Base-by-base conservation (phyloP, 2,113 vertebrate species). In the Tupaia chinensis region DNA sequence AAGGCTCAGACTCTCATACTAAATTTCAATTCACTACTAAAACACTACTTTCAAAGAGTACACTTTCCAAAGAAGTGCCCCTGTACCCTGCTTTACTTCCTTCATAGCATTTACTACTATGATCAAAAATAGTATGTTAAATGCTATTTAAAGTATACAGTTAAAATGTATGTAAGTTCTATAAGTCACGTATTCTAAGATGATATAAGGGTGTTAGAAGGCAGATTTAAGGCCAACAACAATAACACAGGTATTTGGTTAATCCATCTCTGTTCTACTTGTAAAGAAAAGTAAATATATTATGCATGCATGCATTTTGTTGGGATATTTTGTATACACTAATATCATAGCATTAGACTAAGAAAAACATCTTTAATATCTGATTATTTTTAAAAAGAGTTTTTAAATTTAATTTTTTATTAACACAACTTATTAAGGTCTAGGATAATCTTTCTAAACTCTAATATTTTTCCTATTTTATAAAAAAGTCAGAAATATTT, bases 381-480 rank as follows among this genome's bases (percentile, higher is more conserved):
- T 70, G 77, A 29, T 74, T 76, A 86, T 34, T 29, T 94, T 93
- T 65, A 13, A 96, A 74, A 89, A 54, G 3, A 56, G 82, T 78
- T 74, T 93, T 92, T 85, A 44, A 44, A 76, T 77, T 90, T 76
- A 83, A 89, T 85, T 77, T 94, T 32, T 11, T 89, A 87, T 83
- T 83, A 78, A 61, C 9, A 54, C n/a, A 72, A 89, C 85, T 91
- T 87, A 69, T 76, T 69, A 94, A 84, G 19, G 22, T 72, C 83
- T 12, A 84, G 14, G 73, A 61, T 88, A 79, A 73, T 94, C 29
- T 77, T 87, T 60, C 56, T 72, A 68, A 83, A 54, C 19, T 79
- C 20, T 65, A 53, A n/a, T 32, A 85, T 78, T 60, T 86, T 20
- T 65, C 32, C 25, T 65, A 2, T 80, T 69, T 88, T 54, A 69